Base-by-base conservation (phyloP, 2,113 vertebrate genomes). In the Donacobius atricapilla region DNA sequence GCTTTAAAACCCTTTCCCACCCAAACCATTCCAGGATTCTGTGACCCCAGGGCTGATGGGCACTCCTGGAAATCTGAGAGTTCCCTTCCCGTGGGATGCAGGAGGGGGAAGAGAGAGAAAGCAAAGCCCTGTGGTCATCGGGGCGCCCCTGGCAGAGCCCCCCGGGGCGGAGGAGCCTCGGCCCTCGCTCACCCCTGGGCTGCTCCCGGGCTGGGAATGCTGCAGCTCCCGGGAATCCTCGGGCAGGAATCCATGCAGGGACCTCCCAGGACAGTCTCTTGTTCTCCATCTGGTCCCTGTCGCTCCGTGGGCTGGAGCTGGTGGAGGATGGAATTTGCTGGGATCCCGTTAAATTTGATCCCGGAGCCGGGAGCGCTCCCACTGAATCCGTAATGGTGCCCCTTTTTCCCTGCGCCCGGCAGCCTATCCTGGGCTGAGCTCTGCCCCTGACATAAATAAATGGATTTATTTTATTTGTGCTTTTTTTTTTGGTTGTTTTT, bases 141-240 rank as follows among this genome's bases (percentile, higher is more conserved):
- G 22, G 42, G 3, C 10, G n/a, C 13, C 40, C 25, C 25, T 66
- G 60, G 58, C 15, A 25, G 48, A 50, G 57, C 35, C 35, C 30
- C 35, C 47, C 20, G 6, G 42, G n/a, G 40, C n/a, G 63, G 48
- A 31, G 42, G 56, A 12, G 15, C n/a, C n/a, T n/a, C n/a, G n/a
- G n/a, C n/a, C n/a, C n/a, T n/a, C n/a, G n/a, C 60, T 12, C 39
- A 17, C 1, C 39, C 48, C 40, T 19, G 2, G n/a, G n/a, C 25
- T 57, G 31, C 35, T 54, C 57, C 51, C 3, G 30, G 1, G 1
- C 57, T 75, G 18, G 78, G 83, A 83, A 44, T 72, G 73, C 87
- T 51, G 44, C 2, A 0, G 48, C 28, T 84, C 78, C 78, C 0
- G 2, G 58, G 69, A 71, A 72, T 30, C 28, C 40, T 70, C 0